These are phyloP conservation scores for Allacma fusca DNA, from an alignment of 2,888 invertebrate species.

Conservation along the genomic window DNA sequence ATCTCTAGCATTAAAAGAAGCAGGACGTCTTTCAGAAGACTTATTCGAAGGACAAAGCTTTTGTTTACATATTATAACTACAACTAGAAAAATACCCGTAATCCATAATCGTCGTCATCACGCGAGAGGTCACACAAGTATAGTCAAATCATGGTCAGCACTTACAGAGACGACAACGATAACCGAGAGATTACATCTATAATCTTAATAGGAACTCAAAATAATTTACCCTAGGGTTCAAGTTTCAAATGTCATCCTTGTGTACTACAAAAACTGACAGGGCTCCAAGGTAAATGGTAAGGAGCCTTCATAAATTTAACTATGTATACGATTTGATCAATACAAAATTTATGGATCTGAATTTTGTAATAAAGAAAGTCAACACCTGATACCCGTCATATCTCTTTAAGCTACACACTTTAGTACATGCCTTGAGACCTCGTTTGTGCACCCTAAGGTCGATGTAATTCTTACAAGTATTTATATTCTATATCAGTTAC, in stretches of 20 bases:
- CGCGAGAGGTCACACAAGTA: constrained; percentile 1
- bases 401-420: constrained; percentile 1
- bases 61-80: background rate
- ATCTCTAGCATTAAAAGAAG: background rate
- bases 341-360: background rate
- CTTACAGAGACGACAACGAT: constrained; percentile 3
- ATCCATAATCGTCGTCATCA: constrained; percentile 2
- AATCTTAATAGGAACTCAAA: background rate
- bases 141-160: constrained; percentile 26
- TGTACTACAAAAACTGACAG: background rate
- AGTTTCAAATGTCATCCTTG: background rate
- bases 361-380: background rate
- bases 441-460: constrained; percentile 7
- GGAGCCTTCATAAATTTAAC: no score
- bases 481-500: background rate
- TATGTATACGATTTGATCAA: background rate
- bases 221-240: background rate
- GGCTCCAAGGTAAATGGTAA: background rate
- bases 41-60: background rate
- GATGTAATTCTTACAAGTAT: background rate
- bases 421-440: constrained; percentile 1
- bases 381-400: constrained; percentile 4
- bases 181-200: background rate
- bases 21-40: background rate
- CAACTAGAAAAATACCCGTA: constrained; percentile 39